These are phyloP conservation scores for Fundulus diaphanus DNA, from an alignment of 2,797 vertebrate species.

Conservation along the genomic window DNA sequence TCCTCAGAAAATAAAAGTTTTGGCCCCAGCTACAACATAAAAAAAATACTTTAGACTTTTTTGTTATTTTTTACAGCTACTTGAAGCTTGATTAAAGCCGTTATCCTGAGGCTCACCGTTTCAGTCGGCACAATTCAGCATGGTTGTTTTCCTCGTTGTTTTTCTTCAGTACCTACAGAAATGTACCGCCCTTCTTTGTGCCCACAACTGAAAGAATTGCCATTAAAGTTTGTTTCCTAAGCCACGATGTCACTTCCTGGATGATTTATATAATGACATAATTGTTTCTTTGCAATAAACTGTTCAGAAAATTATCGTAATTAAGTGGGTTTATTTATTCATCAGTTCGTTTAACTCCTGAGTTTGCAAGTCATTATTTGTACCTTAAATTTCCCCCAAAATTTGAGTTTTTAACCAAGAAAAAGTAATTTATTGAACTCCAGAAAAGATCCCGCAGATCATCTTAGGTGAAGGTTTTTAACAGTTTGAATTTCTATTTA, in stretches of 20 bases:
- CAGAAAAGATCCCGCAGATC: neutral
- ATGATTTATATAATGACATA: slow-evolving; percentile 67
- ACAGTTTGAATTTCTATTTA: neutral
- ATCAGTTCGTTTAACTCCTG: neutral
- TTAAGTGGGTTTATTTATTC: slow-evolving; percentile 23
- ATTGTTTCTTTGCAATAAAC: slow-evolving; percentile 72
- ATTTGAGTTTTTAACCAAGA: neutral
- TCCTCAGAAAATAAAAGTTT: neutral
- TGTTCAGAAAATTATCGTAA: slow-evolving; percentile 59
- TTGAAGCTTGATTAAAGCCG: slow-evolving; percentile 2
- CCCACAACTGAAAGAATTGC: slow-evolving; percentile 68
- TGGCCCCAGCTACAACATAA: neutral
- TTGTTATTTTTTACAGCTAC: neutral
- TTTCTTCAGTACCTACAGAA: slow-evolving; percentile 34
- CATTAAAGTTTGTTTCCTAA: slow-evolving; percentile 72
- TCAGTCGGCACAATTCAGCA: slow-evolving; percentile 1
- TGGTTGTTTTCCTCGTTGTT: slow-evolving; percentile 25
- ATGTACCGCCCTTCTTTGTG: slow-evolving; percentile 51
- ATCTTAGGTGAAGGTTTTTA: neutral
- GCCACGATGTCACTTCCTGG: slow-evolving; percentile 52
- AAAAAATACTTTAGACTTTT: neutral
- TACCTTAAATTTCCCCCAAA: neutral
- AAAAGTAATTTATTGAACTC: neutral
- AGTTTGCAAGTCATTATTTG: neutral
- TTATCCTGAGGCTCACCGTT: slow-evolving; percentile 6